Conservation (phyloP, 2,888 invertebrate genomes). For the Argyra leucocephala region DNA sequence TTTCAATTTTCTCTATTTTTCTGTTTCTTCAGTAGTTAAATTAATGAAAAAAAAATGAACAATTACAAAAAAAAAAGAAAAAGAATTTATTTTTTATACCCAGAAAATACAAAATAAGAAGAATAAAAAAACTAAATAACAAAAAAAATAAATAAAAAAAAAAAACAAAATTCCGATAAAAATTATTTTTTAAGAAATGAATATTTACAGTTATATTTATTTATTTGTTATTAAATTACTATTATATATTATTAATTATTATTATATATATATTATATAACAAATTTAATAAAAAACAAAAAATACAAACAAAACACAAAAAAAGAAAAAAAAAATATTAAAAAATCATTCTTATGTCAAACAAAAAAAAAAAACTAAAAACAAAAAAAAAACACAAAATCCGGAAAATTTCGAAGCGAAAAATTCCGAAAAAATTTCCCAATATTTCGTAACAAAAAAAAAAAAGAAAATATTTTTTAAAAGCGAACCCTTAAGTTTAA, state of each 20-base stretch:
- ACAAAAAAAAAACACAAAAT: background rate
- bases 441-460: no score
- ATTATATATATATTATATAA: slow-evolving; percentile 25
- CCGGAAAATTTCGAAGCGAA: no score
- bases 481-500: no score
- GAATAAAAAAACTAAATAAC: slow-evolving; percentile 7
- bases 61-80: slow-evolving; percentile 15
- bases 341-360: slow-evolving; percentile 26
- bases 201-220: slow-evolving; percentile 15
- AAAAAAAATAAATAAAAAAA: slow-evolving; percentile 17
- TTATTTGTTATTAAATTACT: slow-evolving; percentile 26
- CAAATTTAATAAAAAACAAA: slow-evolving; percentile 27
- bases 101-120: slow-evolving; percentile 12
- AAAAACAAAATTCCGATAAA: slow-evolving; percentile 22
- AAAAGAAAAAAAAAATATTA: slow-evolving; percentile 17
- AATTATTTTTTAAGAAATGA: slow-evolving; percentile 18
- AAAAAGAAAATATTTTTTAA: no score
- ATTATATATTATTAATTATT: slow-evolving; percentile 16
- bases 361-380: slow-evolving; percentile 17
- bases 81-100: slow-evolving; percentile 15
- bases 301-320: slow-evolving; percentile 18
- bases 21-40: background rate
- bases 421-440: no score
- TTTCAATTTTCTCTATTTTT: no score
- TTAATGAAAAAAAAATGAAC: slow-evolving; percentile 27